Evolutionary conservation across 2,113 vertebrate genomes (phyloP).

Genomic region (Uria lomvia): DNA sequence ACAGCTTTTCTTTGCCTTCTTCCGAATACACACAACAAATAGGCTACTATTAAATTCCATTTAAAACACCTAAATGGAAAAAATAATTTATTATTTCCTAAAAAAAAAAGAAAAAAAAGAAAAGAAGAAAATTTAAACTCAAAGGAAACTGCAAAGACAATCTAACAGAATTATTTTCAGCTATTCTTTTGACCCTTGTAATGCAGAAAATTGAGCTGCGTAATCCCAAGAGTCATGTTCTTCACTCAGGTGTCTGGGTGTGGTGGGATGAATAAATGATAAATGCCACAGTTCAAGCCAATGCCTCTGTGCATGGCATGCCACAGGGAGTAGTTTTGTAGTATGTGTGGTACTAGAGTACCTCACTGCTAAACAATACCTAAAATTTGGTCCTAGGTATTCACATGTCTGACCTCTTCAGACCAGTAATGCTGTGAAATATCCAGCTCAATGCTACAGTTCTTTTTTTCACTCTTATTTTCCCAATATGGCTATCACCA

Average conservation of each 20-base stretch:
- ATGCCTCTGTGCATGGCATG: no score
- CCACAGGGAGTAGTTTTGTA: not conserved
- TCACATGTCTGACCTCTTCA: not conserved
- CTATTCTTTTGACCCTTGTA: not conserved
- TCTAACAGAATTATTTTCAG: not conserved
- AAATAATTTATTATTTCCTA: not conserved
- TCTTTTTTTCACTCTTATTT: not conserved
- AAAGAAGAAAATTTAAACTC: not conserved
- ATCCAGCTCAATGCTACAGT: not conserved
- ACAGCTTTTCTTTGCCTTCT: not conserved
- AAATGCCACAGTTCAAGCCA: not conserved
- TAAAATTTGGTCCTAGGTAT: not conserved
- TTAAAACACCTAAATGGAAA: not conserved
- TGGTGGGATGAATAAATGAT: not conserved
- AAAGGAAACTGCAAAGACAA: not conserved
- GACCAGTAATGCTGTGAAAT: not conserved
- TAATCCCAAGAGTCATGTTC: not conserved
- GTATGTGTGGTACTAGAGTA: not conserved
- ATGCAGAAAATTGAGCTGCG: not conserved
- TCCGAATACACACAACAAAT: not conserved
- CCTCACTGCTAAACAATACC: not conserved
- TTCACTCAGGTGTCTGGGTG: not conserved
- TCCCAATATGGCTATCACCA: not conserved
- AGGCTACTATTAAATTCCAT: not conserved
- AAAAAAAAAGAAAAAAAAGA: not conserved